Conservation (phyloP, 1,140 invertebrate species). For the Drosophila bocqueti region DNA sequence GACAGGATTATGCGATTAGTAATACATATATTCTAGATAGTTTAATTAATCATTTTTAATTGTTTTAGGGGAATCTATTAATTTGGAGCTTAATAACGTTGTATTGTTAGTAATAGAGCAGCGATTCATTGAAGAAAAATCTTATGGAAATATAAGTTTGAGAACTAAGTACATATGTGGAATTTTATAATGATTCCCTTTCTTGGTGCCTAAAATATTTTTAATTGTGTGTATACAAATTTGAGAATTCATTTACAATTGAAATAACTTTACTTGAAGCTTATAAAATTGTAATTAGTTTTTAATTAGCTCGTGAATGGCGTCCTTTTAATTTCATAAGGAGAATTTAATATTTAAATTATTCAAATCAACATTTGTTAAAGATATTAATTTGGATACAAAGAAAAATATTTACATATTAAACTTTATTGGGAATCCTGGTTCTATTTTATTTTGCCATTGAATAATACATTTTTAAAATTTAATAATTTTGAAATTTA, state of each 20-base stretch:
- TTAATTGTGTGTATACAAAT: background rate
- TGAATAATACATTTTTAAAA: too few species aligned
- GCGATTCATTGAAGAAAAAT: background rate
- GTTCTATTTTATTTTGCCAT: too few species aligned
- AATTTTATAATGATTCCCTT: background rate
- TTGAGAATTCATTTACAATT: too few species aligned
- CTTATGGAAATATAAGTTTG: background rate
- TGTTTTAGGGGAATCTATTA: background rate
- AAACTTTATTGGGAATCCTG: too few species aligned
- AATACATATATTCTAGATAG: constrained; percentile 14
- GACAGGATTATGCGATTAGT: constrained; percentile 5
- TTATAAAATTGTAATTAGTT: background rate
- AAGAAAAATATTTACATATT: too few species aligned
- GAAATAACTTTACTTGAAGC: background rate
- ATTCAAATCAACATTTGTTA: too few species aligned
- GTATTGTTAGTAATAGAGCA: background rate
- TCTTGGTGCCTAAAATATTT: background rate
- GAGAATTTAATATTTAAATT: too few species aligned
- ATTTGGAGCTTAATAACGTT: background rate
- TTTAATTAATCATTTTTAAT: constrained; percentile 9
- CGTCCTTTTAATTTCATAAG: too few species aligned
- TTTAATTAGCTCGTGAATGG: background rate
- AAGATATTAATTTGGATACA: too few species aligned
- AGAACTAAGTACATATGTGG: too few species aligned
- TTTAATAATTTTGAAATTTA: background rate